phyloP scores from a whole-genome alignment of 2,888 invertebrate species.

The Prostheceraeus crozeri region DNA sequence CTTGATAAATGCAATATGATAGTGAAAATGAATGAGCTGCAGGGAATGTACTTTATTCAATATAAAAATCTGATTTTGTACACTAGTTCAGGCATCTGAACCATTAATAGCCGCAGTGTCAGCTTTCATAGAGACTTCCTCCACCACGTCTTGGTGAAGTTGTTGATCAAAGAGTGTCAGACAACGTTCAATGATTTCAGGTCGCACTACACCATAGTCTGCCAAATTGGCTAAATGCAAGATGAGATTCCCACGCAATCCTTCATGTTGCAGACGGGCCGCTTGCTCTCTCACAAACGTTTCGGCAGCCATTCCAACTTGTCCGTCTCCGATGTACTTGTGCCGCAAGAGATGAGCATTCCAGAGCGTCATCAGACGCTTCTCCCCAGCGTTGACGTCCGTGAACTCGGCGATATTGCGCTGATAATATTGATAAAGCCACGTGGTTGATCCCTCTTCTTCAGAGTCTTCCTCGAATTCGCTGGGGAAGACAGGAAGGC shows the following conservation, averaged over 20 bases:
- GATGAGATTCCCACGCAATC: constrained; percentile 35
- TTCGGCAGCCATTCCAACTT: constrained; percentile 14
- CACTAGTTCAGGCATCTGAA: too few species aligned
- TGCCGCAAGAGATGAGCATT: constrained; percentile 66
- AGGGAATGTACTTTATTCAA: too few species aligned
- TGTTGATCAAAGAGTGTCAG: too few species aligned
- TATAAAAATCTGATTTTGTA: too few species aligned
- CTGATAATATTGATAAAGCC: constrained; percentile 64
- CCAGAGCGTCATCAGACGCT: constrained; percentile 97
- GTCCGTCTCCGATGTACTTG: constrained; percentile 32
- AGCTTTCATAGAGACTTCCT: too few species aligned
- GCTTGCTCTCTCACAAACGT: constrained; percentile 25
- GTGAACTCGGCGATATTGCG: constrained; percentile 81
- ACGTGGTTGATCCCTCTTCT: constrained; percentile 83
- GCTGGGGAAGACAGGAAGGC: constrained; percentile 83
- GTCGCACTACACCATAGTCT: constrained; percentile 36
- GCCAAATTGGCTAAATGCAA: constrained; percentile 36
- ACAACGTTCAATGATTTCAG: too few species aligned
- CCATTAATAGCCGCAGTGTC: too few species aligned
- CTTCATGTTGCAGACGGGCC: constrained; percentile 8
- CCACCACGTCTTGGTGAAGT: too few species aligned
- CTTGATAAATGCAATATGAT: too few species aligned
- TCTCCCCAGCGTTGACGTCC: constrained; percentile 97
- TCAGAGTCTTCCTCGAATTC: constrained; percentile 81
- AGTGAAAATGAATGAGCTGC: too few species aligned